Percentiles rank a stretch among this genome's conserved stretches.
Evolutionary conservation across 1,140 invertebrate genomes (phyloP).

Genomic region (Tigriopus japonicus): DNA sequence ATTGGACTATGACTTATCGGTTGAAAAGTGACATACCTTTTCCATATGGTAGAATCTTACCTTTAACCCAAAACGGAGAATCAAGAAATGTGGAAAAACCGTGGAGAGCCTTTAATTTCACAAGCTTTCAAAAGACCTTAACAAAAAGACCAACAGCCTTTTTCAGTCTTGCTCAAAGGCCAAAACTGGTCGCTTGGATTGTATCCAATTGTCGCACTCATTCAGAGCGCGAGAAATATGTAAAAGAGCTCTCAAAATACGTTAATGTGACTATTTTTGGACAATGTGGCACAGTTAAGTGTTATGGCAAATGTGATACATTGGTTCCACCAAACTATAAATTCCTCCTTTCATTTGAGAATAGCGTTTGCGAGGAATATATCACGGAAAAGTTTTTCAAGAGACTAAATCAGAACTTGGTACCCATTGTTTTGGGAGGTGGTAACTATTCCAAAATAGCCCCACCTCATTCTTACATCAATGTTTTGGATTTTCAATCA

Average conservation of each 20-base stretch:
- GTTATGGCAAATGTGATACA: constrained; percentile 16
- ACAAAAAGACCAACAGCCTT: too few species aligned
- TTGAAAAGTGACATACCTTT: too few species aligned
- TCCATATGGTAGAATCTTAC: too few species aligned
- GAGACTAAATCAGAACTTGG: constrained; percentile 25
- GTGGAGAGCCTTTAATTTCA: too few species aligned
- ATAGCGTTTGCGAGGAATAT: constrained; percentile 26
- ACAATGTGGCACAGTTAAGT: too few species aligned
- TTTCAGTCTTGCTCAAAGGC: not conserved
- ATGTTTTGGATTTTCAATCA: constrained; percentile 23
- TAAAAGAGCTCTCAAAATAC: constrained; percentile 26
- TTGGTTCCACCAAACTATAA: constrained; percentile 22
- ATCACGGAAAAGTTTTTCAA: constrained; percentile 25
- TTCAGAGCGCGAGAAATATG: constrained; percentile 29
- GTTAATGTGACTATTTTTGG: constrained; percentile 36
- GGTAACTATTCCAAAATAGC: constrained; percentile 33
- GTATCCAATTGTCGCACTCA: constrained; percentile 32
- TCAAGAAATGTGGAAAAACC: too few species aligned
- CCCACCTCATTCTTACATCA: constrained; percentile 42
- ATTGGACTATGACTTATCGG: too few species aligned
- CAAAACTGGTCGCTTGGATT: constrained; percentile 28
- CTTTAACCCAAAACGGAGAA: too few species aligned
- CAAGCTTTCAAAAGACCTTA: too few species aligned
- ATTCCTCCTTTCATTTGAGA: constrained; percentile 33
- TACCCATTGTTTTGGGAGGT: constrained; percentile 48